phyloP scores from a whole-genome alignment of 2,113 vertebrate species.

The Ophthalmolycus amberensis region DNA sequence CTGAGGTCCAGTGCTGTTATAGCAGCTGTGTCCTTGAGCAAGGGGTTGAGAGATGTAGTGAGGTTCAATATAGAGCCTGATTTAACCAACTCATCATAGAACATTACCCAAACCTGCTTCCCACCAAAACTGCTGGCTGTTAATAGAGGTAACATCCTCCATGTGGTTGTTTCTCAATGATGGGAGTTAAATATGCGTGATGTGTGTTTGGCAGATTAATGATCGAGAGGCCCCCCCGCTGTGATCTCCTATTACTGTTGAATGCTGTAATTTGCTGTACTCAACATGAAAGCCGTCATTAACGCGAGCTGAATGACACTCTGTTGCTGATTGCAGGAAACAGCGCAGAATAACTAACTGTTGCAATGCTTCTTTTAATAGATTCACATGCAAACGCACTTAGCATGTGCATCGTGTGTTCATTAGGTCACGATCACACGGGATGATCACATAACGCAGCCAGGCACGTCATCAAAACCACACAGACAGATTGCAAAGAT shows the following conservation, averaged over 20 bases:
- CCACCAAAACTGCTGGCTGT: constrained; percentile 31
- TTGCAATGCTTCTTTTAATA: constrained; percentile 47
- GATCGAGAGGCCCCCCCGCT: constrained; percentile 40
- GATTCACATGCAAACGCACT: constrained; percentile 21
- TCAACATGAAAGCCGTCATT: constrained; percentile 55
- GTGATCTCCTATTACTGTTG: constrained; percentile 48
- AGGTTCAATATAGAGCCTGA: constrained; percentile 36
- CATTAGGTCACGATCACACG: constrained; percentile 20
- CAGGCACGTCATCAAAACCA: constrained; percentile 10
- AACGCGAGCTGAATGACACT: constrained; percentile 45
- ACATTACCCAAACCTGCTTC: constrained; percentile 10
- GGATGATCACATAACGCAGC: constrained; percentile 21
- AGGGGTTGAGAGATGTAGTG: constrained; percentile 46
- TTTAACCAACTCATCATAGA: constrained; percentile 36
- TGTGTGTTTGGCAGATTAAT: constrained; percentile 53
- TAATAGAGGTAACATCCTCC: constrained; percentile 32
- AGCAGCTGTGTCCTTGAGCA: constrained; percentile 12
- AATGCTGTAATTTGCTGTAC: constrained; percentile 61
- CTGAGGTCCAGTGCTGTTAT: constrained; percentile 14
- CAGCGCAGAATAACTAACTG: neutral
- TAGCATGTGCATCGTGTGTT: neutral
- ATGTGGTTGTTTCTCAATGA: constrained; percentile 42
- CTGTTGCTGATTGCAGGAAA: constrained; percentile 58
- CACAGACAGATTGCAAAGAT: constrained; percentile 23
- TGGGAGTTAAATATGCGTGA: constrained; percentile 51